Conservation (phyloP, 2,113 vertebrate genomes). For the Oreochromis spilurus region DNA sequence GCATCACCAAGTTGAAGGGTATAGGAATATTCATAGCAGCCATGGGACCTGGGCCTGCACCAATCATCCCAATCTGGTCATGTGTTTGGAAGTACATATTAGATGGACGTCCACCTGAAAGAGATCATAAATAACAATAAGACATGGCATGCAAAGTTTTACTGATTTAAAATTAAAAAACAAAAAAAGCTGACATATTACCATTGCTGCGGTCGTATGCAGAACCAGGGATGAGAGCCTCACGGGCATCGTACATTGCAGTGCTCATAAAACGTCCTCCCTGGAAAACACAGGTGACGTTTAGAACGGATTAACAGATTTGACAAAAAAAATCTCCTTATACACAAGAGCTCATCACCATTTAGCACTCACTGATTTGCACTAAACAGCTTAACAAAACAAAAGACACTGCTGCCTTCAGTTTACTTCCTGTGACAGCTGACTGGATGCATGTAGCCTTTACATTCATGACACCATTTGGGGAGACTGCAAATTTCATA, state of each 20-base stretch:
- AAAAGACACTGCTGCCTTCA: neutral
- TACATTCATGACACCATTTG: neutral
- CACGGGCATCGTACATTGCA: conserved; percentile 96
- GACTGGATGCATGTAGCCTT: neutral
- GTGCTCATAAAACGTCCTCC: conserved; percentile 98
- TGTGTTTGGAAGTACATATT: conserved; percentile 99
- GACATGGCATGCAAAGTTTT: neutral
- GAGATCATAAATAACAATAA: neutral
- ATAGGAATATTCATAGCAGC: conserved; percentile 96
- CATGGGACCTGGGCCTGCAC: conserved; percentile 86
- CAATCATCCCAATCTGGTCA: conserved; percentile 98
- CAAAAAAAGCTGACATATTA: neutral
- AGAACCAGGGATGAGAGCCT: conserved; percentile 95
- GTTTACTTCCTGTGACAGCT: neutral
- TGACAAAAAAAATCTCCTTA: neutral
- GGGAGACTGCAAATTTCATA: neutral
- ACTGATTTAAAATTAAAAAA: neutral
- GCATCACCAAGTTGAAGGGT: conserved; percentile 97
- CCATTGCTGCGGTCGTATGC: conserved; percentile 92
- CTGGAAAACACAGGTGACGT: conserved; percentile 58
- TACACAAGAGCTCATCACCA: neutral
- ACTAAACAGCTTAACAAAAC: neutral
- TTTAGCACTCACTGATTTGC: neutral
- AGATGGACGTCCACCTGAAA: conserved; percentile 81
- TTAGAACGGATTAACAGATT: neutral